Evolutionary conservation across 2,797 vertebrate species (phyloP), one percentile per base, ranked within the genome.

Genomic region (Phataginus tetradactyla): DNA sequence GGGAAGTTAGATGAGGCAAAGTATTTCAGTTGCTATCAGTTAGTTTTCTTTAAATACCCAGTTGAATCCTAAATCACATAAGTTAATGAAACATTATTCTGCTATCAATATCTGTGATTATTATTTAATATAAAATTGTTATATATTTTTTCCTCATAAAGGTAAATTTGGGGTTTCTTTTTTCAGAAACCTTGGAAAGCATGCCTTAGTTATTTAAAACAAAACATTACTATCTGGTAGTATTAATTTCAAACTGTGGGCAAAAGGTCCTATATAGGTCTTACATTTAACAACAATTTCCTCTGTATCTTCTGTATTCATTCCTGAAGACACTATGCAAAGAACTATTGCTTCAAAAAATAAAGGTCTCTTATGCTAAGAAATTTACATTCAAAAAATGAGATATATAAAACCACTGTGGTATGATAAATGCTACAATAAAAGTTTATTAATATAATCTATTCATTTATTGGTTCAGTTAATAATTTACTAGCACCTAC

Each of bases 191-290:
- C 1, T 63, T 88, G 27, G 17, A 61, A 15, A 71, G 8, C 3
- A 39, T 11, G 29, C 71, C 27, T 63, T 74, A 21, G n/a, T 89
- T 32, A 90, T 84, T 84, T 66, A 17, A 74, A 89, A 86, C 93
- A 68, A 96, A 89, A 92, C 20, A 72, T 88, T 37, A 49, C 81
- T 91, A 96, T 88, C 96, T 96, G 18, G 88, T 94, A 92, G 88
- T 59, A 29, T 1, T 2, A 18, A 59, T 85, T 88, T 88, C 34
- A 92, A 86, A 91, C 81, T 94, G 10, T 68, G 96, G 72, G 23
- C 86, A 92, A 89, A 94, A 78, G 4, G 45, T 53, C 57, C 95
- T 83, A 55, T 45, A 71, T 45, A 72, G 55, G 29, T 68, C 71
- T 90, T 84, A 4, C 4, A 59, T 53, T 81, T 49, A 64, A n/a